phyloP scores from a whole-genome alignment of 2,113 vertebrate species.

The Elachura formosa region DNA sequence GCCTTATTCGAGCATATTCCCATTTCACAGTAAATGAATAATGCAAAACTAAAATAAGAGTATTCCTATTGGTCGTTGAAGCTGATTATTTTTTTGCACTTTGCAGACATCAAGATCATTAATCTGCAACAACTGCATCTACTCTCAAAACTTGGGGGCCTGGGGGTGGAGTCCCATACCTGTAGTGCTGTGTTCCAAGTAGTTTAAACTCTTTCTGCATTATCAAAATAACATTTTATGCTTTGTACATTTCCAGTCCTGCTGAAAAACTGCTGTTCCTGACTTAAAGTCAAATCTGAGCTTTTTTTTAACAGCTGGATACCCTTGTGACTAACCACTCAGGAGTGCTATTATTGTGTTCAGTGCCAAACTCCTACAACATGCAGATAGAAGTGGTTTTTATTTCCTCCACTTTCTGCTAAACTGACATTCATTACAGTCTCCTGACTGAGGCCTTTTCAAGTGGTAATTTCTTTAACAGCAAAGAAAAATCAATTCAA shows the following conservation, averaged over 20 bases:
- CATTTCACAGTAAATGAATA: not conserved
- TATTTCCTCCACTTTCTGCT: conserved; percentile 23
- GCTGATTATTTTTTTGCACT: not conserved
- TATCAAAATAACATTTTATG: not conserved
- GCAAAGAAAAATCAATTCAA: not conserved
- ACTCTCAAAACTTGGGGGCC: not conserved
- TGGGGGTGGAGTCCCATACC: not conserved
- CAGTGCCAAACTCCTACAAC: conserved; percentile 20
- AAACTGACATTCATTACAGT: conserved; percentile 4
- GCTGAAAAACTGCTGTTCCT: conserved; percentile 21
- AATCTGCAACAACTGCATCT: not conserved
- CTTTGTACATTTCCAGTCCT: conserved; percentile 5
- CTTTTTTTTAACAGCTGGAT: conserved; percentile 3
- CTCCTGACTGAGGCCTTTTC: not conserved
- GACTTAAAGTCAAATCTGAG: conserved; percentile 13
- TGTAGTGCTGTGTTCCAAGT: not conserved
- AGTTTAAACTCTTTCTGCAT: conserved; percentile 19
- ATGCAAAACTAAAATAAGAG: not conserved
- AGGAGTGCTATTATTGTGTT: conserved; percentile 11
- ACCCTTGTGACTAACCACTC: conserved; percentile 16
- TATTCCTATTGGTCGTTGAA: not conserved
- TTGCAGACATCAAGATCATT: not conserved
- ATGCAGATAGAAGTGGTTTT: not conserved
- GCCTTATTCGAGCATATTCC: not conserved
- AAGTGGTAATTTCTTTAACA: not conserved